Evolutionary conservation across 1,140 invertebrate species (phyloP).

Genomic region (Piezodorus guildinii): DNA sequence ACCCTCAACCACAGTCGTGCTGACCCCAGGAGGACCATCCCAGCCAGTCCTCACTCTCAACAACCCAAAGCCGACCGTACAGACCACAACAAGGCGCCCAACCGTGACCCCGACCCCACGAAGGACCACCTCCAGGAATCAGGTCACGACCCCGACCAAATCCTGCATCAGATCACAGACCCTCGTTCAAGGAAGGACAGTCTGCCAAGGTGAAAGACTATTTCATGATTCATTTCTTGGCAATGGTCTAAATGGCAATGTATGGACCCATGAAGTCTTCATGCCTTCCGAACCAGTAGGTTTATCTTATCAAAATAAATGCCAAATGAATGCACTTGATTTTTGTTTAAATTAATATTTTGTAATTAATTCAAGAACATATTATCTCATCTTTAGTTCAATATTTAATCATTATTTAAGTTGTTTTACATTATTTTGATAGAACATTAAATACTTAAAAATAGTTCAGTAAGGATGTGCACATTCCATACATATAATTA

Average conservation of each 20-base stretch:
- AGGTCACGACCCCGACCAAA: neutral
- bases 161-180: slow-evolving; percentile 22
- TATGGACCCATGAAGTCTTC: slow-evolving; percentile 20
- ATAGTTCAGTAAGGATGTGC: too few species aligned
- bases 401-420: too few species aligned
- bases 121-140: neutral
- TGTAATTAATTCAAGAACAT: neutral
- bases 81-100: neutral
- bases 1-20: neutral
- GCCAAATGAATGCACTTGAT: neutral
- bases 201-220: slow-evolving; percentile 21
- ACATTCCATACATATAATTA: too few species aligned
- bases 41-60: neutral
- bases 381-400: too few species aligned
- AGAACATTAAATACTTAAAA: too few species aligned
- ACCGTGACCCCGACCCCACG: neutral
- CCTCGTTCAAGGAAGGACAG: slow-evolving; percentile 20
- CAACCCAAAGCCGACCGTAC: neutral
- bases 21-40: neutral
- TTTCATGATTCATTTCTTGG: slow-evolving; percentile 24
- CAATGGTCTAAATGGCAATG: neutral
- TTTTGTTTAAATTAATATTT: neutral
- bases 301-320: neutral
- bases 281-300: slow-evolving; percentile 19
- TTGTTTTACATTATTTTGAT: too few species aligned